Evolutionary conservation across 2,113 vertebrate genomes (phyloP).

Genomic region (Notarius quadriscutis): DNA sequence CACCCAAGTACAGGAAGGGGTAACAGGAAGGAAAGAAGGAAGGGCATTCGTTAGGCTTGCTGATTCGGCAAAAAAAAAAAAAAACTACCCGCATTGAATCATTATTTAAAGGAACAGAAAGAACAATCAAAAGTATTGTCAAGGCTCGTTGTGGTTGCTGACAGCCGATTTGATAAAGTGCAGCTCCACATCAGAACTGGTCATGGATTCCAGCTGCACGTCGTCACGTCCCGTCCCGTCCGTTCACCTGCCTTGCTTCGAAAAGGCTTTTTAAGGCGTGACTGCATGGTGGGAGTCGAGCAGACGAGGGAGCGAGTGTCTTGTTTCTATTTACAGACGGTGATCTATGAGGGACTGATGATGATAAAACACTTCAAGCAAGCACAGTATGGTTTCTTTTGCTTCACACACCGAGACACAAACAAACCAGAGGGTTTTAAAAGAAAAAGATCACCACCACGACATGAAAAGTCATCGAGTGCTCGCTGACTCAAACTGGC

Average conservation of each 20-base stretch:
- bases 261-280: constrained; percentile 33
- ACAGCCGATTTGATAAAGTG: constrained; percentile 35
- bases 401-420: neutral
- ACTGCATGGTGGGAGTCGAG: constrained; percentile 15
- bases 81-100: neutral
- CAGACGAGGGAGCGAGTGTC: constrained; percentile 18
- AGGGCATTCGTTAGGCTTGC: neutral
- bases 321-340: constrained; percentile 42
- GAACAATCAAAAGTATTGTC: neutral
- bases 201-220: constrained; percentile 49
- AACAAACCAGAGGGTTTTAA: neutral
- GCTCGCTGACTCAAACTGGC: neutral
- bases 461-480: too few species aligned
- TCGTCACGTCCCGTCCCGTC: constrained; percentile 29
- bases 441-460: too few species aligned
- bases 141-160: neutral
- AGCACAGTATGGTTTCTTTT: neutral
- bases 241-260: constrained; percentile 21
- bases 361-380: neutral
- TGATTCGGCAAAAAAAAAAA: neutral
- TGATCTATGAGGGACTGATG: constrained; percentile 28
- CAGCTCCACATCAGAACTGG: constrained; percentile 28
- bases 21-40: too few species aligned
- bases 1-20: neutral
- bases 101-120: neutral